These are phyloP conservation scores for Pyrrhia umbra DNA, from an alignment of 2,888 invertebrate genomes.

Conservation along the genomic window DNA sequence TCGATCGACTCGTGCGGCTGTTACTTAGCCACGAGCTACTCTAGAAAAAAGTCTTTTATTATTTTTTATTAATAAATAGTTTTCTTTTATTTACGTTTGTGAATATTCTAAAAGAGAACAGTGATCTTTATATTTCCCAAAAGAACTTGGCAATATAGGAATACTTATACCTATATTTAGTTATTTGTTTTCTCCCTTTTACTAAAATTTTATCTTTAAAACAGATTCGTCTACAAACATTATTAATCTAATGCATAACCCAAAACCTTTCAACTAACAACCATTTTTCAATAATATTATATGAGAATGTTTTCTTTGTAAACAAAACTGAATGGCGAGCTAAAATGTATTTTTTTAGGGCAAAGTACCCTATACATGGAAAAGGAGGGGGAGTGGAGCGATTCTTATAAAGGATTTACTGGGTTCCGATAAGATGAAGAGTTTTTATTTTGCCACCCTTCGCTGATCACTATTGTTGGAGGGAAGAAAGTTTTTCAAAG, in stretches of 20 bases:
- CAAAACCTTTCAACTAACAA: slow-evolving; percentile 3
- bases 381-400: slow-evolving; percentile 38
- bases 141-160: too few species aligned
- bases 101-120: too few species aligned
- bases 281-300: slow-evolving; percentile 33
- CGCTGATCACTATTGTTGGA: slow-evolving; percentile 29
- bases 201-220: too few species aligned
- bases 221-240: too few species aligned
- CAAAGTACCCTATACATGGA: slow-evolving; percentile 46
- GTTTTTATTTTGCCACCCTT: slow-evolving; percentile 43
- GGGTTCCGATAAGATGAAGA: slow-evolving; percentile 29
- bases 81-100: too few species aligned
- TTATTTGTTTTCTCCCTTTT: too few species aligned
- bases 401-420: slow-evolving; percentile 50
- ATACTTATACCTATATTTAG: too few species aligned
- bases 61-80: too few species aligned
- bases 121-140: too few species aligned
- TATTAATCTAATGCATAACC: not conserved
- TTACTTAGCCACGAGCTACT: too few species aligned
- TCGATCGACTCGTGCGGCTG: too few species aligned
- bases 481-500: not conserved
- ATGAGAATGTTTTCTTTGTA: slow-evolving; percentile 48
- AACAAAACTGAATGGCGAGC: slow-evolving; percentile 39
- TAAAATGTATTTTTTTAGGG: slow-evolving; percentile 54
- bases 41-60: too few species aligned